A percentile compares a stretch with the other conserved stretches of the same genome.
Evolutionary conservation across 2,888 invertebrate genomes (phyloP).

Genomic region (Rhorus exstirpatorius): DNA sequence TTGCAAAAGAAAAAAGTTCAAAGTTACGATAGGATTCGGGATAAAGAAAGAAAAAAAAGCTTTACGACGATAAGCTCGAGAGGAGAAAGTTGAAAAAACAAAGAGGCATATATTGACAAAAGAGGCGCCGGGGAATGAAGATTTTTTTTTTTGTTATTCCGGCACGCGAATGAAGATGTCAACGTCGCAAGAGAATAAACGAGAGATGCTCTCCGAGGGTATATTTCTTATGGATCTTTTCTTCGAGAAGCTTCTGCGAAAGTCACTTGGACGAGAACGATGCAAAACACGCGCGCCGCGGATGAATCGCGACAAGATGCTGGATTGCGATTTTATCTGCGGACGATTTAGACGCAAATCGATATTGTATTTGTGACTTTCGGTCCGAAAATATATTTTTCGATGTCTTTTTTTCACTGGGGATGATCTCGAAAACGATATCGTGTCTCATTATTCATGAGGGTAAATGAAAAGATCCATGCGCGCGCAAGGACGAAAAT

Average conservation of each 20-base stretch:
- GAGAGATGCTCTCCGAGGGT: no score
- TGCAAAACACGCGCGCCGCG: neutral
- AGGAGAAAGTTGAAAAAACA: no score
- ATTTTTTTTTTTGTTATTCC: constrained; percentile 71
- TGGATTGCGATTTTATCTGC: no score
- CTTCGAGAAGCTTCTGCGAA: neutral
- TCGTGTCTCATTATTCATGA: neutral
- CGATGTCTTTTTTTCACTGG: neutral
- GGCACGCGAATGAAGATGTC: constrained; percentile 62
- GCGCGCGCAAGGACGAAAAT: neutral
- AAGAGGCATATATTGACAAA: no score
- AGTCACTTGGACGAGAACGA: neutral
- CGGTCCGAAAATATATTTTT: neutral
- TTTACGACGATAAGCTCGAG: no score
- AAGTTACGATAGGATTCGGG: no score
- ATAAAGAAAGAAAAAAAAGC: constrained; percentile 8
- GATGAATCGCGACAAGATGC: no score
- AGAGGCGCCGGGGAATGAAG: no score
- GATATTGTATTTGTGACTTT: no score
- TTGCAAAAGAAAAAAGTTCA: no score
- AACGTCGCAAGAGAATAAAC: constrained; percentile 49
- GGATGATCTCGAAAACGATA: neutral
- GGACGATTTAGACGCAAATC: no score
- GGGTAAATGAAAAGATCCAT: neutral
- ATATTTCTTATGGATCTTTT: neutral